Conservation (phyloP, 1,140 invertebrate genomes). For the Polyergus mexicanus region DNA sequence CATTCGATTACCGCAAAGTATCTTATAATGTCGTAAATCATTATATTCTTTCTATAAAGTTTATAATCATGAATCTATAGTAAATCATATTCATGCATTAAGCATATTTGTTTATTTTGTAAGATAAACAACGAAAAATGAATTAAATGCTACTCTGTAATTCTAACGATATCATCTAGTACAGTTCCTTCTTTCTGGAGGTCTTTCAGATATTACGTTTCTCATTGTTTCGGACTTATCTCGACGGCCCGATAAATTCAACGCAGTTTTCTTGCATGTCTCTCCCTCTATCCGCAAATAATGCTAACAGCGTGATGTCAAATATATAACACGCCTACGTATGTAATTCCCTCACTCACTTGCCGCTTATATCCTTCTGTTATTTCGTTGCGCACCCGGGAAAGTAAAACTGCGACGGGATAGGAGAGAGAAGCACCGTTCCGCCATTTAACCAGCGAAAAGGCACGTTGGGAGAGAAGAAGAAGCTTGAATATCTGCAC, state of each 20-base stretch:
- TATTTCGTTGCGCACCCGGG: slow-evolving; percentile 77
- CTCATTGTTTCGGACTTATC: slow-evolving; percentile 20
- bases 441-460: slow-evolving; percentile 70
- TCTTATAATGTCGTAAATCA: background rate
- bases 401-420: slow-evolving; percentile 72
- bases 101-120: background rate
- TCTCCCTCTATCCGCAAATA: slow-evolving; percentile 57
- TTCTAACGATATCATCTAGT: slow-evolving; percentile 40
- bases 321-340: slow-evolving; percentile 75
- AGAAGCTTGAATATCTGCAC: slow-evolving; percentile 33
- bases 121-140: slow-evolving; percentile 7
- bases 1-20: background rate
- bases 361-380: slow-evolving; percentile 33
- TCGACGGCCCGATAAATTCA: slow-evolving; percentile 28
- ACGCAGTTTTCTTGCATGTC: slow-evolving; percentile 8
- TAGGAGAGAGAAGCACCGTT: slow-evolving; percentile 72
- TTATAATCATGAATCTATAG: background rate
- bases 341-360: slow-evolving; percentile 60
- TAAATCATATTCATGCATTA: background rate
- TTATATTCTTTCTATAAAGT: background rate
- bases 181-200: background rate
- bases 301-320: slow-evolving; percentile 75
- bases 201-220: slow-evolving; percentile 54
- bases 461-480: slow-evolving; percentile 69
- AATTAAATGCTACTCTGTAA: slow-evolving; percentile 37